Evolutionary conservation across 2,888 invertebrate genomes (phyloP).

Genomic region (Synergus itoensis): DNA sequence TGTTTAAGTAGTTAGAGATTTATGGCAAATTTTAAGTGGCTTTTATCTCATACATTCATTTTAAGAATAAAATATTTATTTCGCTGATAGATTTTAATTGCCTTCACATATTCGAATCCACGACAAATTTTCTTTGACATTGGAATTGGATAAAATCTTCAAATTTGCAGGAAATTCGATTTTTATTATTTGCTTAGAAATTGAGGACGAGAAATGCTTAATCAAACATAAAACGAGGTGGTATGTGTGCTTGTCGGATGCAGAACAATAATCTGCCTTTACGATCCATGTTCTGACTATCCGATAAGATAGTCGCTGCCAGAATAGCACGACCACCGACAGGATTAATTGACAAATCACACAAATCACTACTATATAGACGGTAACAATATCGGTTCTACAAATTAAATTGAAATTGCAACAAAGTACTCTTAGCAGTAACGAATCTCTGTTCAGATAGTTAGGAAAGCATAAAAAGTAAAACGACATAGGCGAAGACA

Average conservation of each 20-base stretch:
- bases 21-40: neutral
- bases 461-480: neutral
- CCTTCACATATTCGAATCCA: no score
- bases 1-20: neutral
- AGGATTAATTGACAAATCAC: conserved; percentile 21
- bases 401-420: neutral
- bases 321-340: neutral
- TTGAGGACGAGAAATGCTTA: neutral
- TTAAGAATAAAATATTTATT: no score
- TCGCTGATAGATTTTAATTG: no score
- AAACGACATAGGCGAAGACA: neutral
- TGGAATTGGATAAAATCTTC: neutral
- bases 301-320: neutral
- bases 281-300: conserved; percentile 11
- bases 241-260: neutral
- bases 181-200: neutral
- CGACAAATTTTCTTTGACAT: no score
- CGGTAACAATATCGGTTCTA: neutral
- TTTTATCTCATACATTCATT: neutral
- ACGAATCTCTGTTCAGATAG: neutral
- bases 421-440: neutral
- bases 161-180: neutral
- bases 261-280: conserved; percentile 5
- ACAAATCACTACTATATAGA: neutral
- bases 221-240: neutral